Percentiles rank a stretch among this genome's conserved stretches.
Evolutionary conservation across 2,888 invertebrate species (phyloP).

Genomic region (Julus scanicus): DNA sequence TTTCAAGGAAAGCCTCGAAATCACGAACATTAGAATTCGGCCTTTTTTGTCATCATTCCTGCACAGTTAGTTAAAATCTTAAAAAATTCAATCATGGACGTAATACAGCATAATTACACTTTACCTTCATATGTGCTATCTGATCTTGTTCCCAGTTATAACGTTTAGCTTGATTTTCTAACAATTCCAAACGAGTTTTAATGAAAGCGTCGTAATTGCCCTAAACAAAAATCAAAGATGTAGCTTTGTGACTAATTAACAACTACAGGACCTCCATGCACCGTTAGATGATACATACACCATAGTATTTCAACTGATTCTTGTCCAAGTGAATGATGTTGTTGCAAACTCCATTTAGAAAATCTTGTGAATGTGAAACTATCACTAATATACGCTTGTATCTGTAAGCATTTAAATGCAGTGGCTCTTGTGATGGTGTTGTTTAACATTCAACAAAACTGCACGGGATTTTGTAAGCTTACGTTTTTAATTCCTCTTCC

Average conservation of each 20-base stretch:
- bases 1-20: neutral
- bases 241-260: neutral
- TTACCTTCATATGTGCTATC: constrained; percentile 97
- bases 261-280: too few species aligned
- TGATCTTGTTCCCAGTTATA: constrained; percentile 99
- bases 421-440: neutral
- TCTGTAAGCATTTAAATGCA: constrained; percentile 66
- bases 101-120: constrained; percentile 17
- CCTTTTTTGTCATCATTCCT: constrained; percentile 48
- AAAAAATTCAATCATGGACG: neutral
- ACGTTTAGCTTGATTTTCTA: constrained; percentile 99
- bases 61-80: neutral
- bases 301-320: constrained; percentile 92
- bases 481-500: constrained; percentile 95
- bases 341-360: constrained; percentile 90
- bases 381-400: constrained; percentile 97
- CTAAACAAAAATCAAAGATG: constrained; percentile 64
- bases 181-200: constrained; percentile 89
- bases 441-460: neutral
- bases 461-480: constrained; percentile 62
- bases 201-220: constrained; percentile 97
- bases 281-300: constrained; percentile 70
- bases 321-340: constrained; percentile 97
- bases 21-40: constrained; percentile 51
- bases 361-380: constrained; percentile 99